Conservation (phyloP, 1,140 invertebrate species). For the Thaumetopoea pityocampa region DNA sequence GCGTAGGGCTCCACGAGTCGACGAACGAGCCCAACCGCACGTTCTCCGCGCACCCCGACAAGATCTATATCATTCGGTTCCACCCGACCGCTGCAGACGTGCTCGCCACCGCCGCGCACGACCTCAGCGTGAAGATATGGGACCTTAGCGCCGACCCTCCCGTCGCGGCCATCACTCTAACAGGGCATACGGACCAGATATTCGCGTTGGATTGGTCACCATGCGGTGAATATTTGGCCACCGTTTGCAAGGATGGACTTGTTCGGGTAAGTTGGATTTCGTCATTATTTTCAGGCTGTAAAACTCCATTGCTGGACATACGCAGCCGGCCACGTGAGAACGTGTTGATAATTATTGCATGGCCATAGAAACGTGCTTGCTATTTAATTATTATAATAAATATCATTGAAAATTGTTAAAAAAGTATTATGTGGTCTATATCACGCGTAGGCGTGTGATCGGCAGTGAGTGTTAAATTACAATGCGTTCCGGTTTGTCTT, state of each 20-base stretch:
- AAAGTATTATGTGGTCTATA: too few relatives aligned
- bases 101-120: slow-evolving; percentile 90
- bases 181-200: slow-evolving; percentile 89
- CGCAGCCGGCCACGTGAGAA: too few relatives aligned
- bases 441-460: too few relatives aligned
- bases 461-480: too few relatives aligned
- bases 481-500: too few relatives aligned
- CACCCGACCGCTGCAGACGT: slow-evolving; percentile 92
- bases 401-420: too few relatives aligned
- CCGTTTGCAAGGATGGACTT: slow-evolving; percentile 92
- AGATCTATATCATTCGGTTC: slow-evolving; percentile 93
- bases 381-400: too few relatives aligned
- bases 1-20: slow-evolving; percentile 73
- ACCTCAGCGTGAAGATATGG: slow-evolving; percentile 86
- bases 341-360: too few relatives aligned
- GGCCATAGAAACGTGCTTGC: too few relatives aligned
- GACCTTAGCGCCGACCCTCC: slow-evolving; percentile 55
- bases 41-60: slow-evolving; percentile 89
- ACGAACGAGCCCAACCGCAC: slow-evolving; percentile 79
- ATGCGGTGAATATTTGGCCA: slow-evolving; percentile 89
- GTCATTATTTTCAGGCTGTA: background rate
- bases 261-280: slow-evolving; percentile 79
- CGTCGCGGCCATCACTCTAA: slow-evolving; percentile 75
- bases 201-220: slow-evolving; percentile 94
- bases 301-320: too few relatives aligned